Base-by-base conservation (phyloP, 2,888 invertebrate species). In the Chironomus tentans region DNA sequence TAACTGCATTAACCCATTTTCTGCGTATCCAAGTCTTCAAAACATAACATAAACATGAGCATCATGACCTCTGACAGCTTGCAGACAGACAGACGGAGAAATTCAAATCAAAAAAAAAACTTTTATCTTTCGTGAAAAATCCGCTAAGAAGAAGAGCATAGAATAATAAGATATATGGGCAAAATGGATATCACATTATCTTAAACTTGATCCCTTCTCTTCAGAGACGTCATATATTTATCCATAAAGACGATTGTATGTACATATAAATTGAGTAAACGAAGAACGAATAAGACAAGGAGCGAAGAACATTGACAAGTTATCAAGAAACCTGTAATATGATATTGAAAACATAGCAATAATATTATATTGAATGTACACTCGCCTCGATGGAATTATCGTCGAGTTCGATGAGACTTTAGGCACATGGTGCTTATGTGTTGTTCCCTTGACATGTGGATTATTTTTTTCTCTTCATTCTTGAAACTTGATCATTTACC, bases 401-500 rank as follows among this genome's bases (percentile, higher is more conserved):
- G 21, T 24, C 5, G 38, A 7, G 21, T 65, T 15, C 18, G 15
- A 18, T 61, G 65, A 47, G 38, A 74, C 38, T 61, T 28, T 15
- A 46, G 46, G 21, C 65, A 68, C 74, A 65, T 56, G 61, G 72
- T 73, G 56, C n/a, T 74, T 38, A 18, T 56, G 56, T 56, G 56
- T 18, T 56, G 15, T 56, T 22, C 74, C 68, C 65, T 74, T 74
- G 74, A 74, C 65, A 74, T 74, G 68, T 74, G 74, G 74, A 74
- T 74, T 74, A 74, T 73, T 74, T 62, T 48, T 56, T 71, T 24
- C 3, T 50, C 4, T 28, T 28, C 28, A 28, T 28, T 28, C 72
- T 50, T 74, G 74, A 74, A 74, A 74, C 68, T 65, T 48, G 74
- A 74, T 74, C 74, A 68, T 61, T 74, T 74, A 65, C 74, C 47